A percentile compares a stretch with the other conserved stretches of the same genome.
These are phyloP conservation scores for Listronotus bonariensis DNA, from an alignment of 1,140 invertebrate genomes.

Conservation along the genomic window DNA sequence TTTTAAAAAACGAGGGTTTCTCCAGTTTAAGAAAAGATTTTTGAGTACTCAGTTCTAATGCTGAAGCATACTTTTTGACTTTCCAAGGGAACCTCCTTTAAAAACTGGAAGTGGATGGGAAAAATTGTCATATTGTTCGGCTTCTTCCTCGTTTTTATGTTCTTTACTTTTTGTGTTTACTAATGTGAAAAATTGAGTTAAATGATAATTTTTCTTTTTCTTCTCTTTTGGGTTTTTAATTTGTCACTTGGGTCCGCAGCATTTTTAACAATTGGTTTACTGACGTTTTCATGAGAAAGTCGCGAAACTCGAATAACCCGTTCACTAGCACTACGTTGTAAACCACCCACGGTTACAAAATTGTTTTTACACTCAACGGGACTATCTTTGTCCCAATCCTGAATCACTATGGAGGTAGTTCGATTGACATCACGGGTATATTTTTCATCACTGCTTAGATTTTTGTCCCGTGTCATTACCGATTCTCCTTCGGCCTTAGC, in stretches of 20 bases:
- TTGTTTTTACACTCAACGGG: slow-evolving; percentile 33
- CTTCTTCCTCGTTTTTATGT: slow-evolving; percentile 36
- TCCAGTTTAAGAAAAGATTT: slow-evolving; percentile 12
- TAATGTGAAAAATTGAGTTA: slow-evolving; percentile 36
- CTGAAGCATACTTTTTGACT: slow-evolving; percentile 46
- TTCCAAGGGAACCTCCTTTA: slow-evolving; percentile 26
- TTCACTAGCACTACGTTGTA: slow-evolving; percentile 30
- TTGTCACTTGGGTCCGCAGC: not conserved
- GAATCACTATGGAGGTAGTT: slow-evolving; percentile 35
- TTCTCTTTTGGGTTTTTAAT: slow-evolving; percentile 29
- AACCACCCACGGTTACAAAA: slow-evolving; percentile 15
- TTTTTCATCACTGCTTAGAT: slow-evolving; percentile 25
- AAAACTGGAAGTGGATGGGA: slow-evolving; percentile 35
- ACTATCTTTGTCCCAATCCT: slow-evolving; percentile 20
- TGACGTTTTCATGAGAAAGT: slow-evolving; percentile 30
- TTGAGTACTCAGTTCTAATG: slow-evolving; percentile 42
- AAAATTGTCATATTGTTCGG: slow-evolving; percentile 41
- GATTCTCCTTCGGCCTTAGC: slow-evolving; percentile 17
- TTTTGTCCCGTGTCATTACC: slow-evolving; percentile 32
- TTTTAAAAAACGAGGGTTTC: slow-evolving; percentile 48
- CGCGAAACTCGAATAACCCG: slow-evolving; percentile 5
- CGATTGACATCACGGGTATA: slow-evolving; percentile 17
- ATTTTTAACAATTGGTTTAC: slow-evolving; percentile 14
- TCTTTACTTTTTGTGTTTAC: slow-evolving; percentile 34
- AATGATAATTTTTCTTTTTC: slow-evolving; percentile 44